These are phyloP conservation scores for Achatina immaculata DNA, from an alignment of 1,140 invertebrate genomes.

Conservation along the genomic window DNA sequence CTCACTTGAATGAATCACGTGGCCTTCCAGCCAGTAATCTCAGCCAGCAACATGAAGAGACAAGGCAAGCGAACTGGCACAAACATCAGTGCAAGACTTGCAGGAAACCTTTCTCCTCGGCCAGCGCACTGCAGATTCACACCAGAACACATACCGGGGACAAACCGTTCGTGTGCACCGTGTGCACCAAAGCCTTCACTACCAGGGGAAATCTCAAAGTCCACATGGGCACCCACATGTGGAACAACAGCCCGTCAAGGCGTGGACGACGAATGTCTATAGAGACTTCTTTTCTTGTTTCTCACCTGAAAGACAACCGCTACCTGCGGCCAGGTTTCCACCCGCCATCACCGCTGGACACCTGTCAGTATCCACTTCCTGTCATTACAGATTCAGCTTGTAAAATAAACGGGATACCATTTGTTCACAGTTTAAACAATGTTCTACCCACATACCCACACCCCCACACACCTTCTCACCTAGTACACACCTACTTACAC, in stretches of 20 bases:
- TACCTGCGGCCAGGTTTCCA: conserved; percentile 84
- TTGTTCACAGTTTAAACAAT: conserved; percentile 73
- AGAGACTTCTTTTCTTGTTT: conserved; percentile 74
- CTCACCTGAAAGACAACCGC: conserved; percentile 72
- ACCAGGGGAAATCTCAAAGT: conserved; percentile 99
- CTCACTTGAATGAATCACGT: neutral
- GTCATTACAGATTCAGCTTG: conserved; percentile 68
- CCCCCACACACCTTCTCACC: conserved; percentile 42
- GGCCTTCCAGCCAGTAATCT: neutral
- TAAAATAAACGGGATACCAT: conserved; percentile 77
- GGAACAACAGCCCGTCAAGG: conserved; percentile 92
- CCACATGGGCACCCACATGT: conserved; percentile 98
- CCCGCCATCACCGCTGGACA: conserved; percentile 81
- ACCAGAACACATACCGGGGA: conserved; percentile 98
- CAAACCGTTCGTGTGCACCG: conserved; percentile 94
- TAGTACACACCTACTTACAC: conserved; percentile 39
- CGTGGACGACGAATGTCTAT: conserved; percentile 94
- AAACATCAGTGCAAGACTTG: conserved; percentile 97
- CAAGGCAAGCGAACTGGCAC: conserved; percentile 53
- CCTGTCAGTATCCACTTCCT: conserved; percentile 79
- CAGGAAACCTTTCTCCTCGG: conserved; percentile 97
- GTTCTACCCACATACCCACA: conserved; percentile 40
- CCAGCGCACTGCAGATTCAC: conserved; percentile 95
- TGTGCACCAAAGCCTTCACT: conserved; percentile 83
- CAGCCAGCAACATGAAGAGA: neutral